Evolutionary conservation across 2,113 vertebrate species (phyloP).

Genomic region (Coptodon bakossiorum): DNA sequence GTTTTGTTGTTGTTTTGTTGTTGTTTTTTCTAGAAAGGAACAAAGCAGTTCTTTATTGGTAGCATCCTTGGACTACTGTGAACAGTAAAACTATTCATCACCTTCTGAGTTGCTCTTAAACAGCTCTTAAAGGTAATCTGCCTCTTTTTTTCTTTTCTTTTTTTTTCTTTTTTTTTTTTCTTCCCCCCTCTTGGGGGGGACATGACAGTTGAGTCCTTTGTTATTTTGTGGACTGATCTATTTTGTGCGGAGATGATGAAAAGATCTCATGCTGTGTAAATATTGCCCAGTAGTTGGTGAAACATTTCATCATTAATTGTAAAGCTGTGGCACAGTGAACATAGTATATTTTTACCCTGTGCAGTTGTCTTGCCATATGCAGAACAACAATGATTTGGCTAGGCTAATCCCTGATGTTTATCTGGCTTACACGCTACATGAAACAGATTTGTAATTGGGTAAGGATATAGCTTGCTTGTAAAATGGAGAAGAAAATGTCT

Average conservation of each 20-base stretch:
- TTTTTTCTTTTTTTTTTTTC: not conserved
- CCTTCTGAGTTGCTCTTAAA: not conserved
- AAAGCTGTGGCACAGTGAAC: not conserved
- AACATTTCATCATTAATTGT: not conserved
- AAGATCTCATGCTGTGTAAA: not conserved
- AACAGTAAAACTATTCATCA: not conserved
- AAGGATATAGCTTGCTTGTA: not conserved
- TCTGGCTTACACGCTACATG: not conserved
- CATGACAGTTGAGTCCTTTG: not conserved
- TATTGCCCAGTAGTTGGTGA: not conserved
- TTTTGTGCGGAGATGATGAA: not conserved
- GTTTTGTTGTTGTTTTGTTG: not conserved
- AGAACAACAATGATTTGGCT: not conserved
- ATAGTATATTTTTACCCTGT: not conserved
- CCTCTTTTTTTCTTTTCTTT: not conserved
- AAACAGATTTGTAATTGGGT: not conserved
- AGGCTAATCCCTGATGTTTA: not conserved
- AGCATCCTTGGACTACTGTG: not conserved
- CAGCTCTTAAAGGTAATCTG: not conserved
- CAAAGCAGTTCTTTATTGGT: conserved; percentile 6
- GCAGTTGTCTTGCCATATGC: not conserved
- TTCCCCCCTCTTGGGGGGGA: not conserved
- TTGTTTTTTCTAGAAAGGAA: not conserved
- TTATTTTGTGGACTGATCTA: not conserved
- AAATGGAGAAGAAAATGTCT: not conserved